Percentiles rank a stretch among this genome's conserved stretches.
Evolutionary conservation across 2,888 invertebrate species (phyloP).

Genomic region (Spialia ferax): DNA sequence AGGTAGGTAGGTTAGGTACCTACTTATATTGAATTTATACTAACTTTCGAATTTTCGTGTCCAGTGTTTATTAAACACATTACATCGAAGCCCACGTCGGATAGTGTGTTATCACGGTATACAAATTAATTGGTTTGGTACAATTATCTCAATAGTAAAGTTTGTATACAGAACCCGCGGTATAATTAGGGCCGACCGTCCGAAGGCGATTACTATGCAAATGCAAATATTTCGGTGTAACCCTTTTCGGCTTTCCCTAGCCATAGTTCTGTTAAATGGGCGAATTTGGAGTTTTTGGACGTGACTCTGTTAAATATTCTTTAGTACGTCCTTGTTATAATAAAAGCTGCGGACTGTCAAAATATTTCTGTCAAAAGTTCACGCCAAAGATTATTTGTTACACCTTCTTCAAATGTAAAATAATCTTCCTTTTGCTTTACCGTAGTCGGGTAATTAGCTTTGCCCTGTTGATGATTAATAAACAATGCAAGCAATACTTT

Average conservation of each 20-base stretch:
- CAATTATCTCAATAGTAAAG: constrained; percentile 45
- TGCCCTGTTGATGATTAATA: no score
- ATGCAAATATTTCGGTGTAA: constrained; percentile 75
- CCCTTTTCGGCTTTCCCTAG: constrained; percentile 50
- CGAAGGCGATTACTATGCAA: constrained; percentile 76
- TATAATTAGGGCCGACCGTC: constrained; percentile 72
- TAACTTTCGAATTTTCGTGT: background rate
- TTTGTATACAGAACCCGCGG: constrained; percentile 47
- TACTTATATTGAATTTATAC: background rate
- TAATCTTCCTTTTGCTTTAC: no score
- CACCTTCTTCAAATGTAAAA: no score
- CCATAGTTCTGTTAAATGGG: constrained; percentile 9
- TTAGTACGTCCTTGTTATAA: background rate
- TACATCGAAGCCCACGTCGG: constrained; percentile 7
- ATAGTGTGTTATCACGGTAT: constrained; percentile 13
- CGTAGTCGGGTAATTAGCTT: no score
- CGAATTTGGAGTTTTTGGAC: background rate
- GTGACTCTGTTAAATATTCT: background rate
- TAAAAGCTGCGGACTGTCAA: no score
- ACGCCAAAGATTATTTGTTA: no score
- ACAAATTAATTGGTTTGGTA: constrained; percentile 35
- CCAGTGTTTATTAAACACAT: background rate
- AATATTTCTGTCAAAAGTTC: no score
- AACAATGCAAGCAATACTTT: no score
- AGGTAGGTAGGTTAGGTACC: background rate